Base-by-base conservation (phyloP, 23 tunicate genomes). In the Ascidia mentula region DNA sequence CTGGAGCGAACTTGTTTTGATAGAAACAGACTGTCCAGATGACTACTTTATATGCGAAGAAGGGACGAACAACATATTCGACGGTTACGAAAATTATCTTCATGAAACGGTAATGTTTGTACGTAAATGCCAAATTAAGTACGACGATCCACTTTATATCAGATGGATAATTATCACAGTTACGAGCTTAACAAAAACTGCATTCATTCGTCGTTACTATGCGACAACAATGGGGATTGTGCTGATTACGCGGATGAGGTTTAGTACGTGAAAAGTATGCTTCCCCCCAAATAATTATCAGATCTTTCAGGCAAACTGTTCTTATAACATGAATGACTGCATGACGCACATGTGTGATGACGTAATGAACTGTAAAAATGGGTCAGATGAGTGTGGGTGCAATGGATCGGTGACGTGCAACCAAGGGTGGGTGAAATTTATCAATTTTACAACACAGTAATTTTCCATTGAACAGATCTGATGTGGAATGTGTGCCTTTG, bases 311-410 rank as follows among this genome's bases (percentile, higher is more conserved):
- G 70, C 8, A 38, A 80, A 71, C 77, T 80, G 84, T 32, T 24
- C 61, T 18, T 2, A 24, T 1, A n/a, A 69, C 36, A 37, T 74
- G 17, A 37, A 65, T 6, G 71, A 38, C 1, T 80, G 76, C 59
- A 6, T 59, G 34, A 15, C 79, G 15, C 9, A 53, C 30, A 45
- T 22, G 22, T 82, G 86, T 59, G 86, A 82, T 28, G 59, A 82
- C 60, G 38, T 38, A 17, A 46, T 74, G 24, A 72, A 82, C 33
- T 82, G 86, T 73, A 1, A 17, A 31, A 45, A 46, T 73, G 86
- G 86, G 8, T 28, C 40, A 18, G 86, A 82, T 73, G 86, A 82
- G 73, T 73, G 79, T 33, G 79, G 37, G 26, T 82, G 79, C 32
- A 61, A 69, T 13, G 84, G 84, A 12, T 17, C 84, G 39, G 17